A percentile compares a stretch with the other conserved stretches of the same genome.
Conservation (phyloP, 2,888 invertebrate genomes). For the Tineola bisselliella region DNA sequence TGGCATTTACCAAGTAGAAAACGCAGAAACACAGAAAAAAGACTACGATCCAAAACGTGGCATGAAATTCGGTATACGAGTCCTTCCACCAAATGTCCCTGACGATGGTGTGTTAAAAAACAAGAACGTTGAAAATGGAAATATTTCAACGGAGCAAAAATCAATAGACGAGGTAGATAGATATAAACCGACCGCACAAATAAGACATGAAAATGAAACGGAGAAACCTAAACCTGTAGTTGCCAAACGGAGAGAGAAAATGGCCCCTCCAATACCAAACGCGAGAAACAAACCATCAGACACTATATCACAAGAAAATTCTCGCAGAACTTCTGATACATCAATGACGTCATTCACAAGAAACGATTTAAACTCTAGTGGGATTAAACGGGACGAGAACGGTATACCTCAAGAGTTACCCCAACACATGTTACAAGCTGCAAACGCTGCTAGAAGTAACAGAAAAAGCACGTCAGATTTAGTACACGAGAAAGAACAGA, state of each 20-base stretch:
- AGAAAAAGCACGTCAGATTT: conserved; percentile 65
- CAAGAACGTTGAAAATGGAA: conserved; percentile 52
- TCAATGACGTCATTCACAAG: conserved; percentile 43
- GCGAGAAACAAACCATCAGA: conserved; percentile 48
- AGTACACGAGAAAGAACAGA: conserved; percentile 38
- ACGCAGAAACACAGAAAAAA: conserved; percentile 62
- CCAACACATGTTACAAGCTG: conserved; percentile 76
- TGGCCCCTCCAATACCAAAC: conserved; percentile 60
- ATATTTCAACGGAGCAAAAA: conserved; percentile 40
- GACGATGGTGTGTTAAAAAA: conserved; percentile 56
- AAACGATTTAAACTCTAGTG: conserved; percentile 64
- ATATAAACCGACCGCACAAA: conserved; percentile 46
- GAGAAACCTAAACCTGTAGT: conserved; percentile 55
- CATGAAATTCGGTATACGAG: conserved; percentile 75
- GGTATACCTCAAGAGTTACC: conserved; percentile 77
- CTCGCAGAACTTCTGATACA: conserved; percentile 40
- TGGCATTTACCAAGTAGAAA: conserved; percentile 47
- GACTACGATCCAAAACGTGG: conserved; percentile 67
- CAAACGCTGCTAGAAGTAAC: conserved; percentile 74
- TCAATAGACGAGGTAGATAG: conserved; percentile 51
- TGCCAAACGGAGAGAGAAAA: conserved; percentile 61
- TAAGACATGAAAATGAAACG: conserved; percentile 63
- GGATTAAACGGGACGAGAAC: conserved; percentile 68
- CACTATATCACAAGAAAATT: conserved; percentile 39
- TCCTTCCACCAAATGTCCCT: conserved; percentile 68